Evolutionary conservation across 2,797 vertebrate genomes (phyloP).

Genomic region (Micrastur ruficollis): DNA sequence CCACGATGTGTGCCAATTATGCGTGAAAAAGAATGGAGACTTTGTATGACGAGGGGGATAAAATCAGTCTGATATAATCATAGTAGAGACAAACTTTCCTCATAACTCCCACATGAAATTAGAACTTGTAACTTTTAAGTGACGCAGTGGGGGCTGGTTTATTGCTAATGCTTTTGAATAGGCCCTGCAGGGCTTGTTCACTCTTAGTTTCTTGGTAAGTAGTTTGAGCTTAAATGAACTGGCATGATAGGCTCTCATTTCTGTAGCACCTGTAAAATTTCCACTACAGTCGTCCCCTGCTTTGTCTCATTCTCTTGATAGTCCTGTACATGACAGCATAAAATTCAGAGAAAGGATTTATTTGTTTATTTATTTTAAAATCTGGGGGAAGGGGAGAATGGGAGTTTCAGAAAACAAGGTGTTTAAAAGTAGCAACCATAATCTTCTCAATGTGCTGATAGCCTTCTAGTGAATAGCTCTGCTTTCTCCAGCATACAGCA

Average conservation of each 20-base stretch:
- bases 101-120: constrained; percentile 8
- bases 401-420: neutral
- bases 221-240: constrained; percentile 27
- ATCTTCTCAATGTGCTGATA: neutral
- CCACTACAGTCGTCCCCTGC: neutral
- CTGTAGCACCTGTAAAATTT: constrained; percentile 37
- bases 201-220: constrained; percentile 40
- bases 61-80: constrained; percentile 23
- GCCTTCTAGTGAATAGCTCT: neutral
- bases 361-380: neutral
- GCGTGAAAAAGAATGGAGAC: neutral
- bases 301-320: neutral
- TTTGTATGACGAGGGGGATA: neutral
- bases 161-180: constrained; percentile 17
- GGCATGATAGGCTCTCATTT: neutral
- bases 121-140: constrained; percentile 51
- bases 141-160: constrained; percentile 8
- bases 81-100: constrained; percentile 33
- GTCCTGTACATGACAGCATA: neutral
- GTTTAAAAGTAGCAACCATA: neutral
- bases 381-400: neutral
- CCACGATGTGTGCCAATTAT: neutral
- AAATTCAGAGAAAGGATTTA: neutral
- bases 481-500: neutral
- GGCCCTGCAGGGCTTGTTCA: constrained; percentile 3